Evolutionary conservation across 2,113 vertebrate genomes (phyloP), one percentile per base, ranked within the genome.

Genomic region (Sinocyclocheilus grahami): DNA sequence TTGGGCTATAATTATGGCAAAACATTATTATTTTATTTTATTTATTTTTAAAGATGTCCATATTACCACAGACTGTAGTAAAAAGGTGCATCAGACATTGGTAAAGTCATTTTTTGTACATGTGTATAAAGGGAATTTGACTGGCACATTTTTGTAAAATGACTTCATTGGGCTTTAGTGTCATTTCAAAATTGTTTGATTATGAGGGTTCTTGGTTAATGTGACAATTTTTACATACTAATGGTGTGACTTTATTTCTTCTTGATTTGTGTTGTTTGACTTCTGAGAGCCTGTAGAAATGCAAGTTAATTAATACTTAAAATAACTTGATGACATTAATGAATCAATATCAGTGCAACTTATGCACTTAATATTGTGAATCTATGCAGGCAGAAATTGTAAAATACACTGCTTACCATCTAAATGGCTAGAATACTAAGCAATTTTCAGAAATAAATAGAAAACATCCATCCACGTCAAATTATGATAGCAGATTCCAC

Each of bases 401-500:
- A 48, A 48, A 82, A 48, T 63, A 48, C 39, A 27, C 79, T 14
- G 11, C 20, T 80, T 63, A 9, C 5, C 53, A 80, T 80, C 22
- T 63, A 37, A 60, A 80, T 39, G 78, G 33, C 5, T 37, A 24
- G 33, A 80, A 60, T 53, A 5, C 11, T 0, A n/a, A 82, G n/a
- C n/a, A 5, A 14, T 39, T 39, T 13, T 80, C 33, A 60, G 6
- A 51, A 76, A 46, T 39, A 37, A 80, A 63, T 65, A 18, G 6
- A 46, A 81, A 81, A 46, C 60, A 62, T 42, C 7, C n/a, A 65
- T 81, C 60, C 30, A 63, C 4, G 37, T 81, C 60, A 81, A 42
- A 65, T 81, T 81, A 65, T 18, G 22, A 14, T 39, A 46, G 12
- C 13, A n/a, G 18, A 65, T 65, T 81, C 78, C 12, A 24, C 13